phyloP scores from a whole-genome alignment of 2,797 vertebrate genomes.

The Mastacembelus armatus region DNA sequence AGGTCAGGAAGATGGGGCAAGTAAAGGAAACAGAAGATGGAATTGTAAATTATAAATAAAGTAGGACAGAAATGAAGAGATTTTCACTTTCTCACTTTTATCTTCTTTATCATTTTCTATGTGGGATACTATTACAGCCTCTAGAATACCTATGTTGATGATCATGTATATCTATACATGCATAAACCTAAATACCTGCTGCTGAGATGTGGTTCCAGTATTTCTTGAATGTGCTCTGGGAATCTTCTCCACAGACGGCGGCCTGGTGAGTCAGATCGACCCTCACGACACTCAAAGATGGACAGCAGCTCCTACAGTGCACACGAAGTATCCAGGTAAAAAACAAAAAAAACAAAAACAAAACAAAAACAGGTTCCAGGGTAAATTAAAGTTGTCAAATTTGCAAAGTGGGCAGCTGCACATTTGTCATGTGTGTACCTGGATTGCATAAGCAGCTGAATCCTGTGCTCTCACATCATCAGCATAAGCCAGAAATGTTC shows the following conservation, averaged over 20 bases:
- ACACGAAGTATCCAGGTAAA: neutral
- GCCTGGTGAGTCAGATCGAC: conserved; percentile 86
- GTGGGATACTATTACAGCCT: neutral
- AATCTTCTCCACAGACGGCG: conserved; percentile 95
- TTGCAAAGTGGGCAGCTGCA: neutral
- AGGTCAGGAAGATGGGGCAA: neutral
- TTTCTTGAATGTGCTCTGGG: conserved; percentile 97
- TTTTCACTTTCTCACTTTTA: too few relatives aligned
- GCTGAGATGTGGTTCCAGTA: conserved; percentile 96
- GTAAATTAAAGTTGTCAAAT: neutral
- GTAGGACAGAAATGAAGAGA: fast-evolving
- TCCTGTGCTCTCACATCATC: conserved; percentile 97
- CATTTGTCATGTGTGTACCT: conserved; percentile 78
- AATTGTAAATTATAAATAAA: neutral
- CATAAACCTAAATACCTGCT: conserved; percentile 89
- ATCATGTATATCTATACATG: too few relatives aligned
- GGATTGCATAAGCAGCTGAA: conserved; percentile 96
- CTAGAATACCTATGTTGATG: too few relatives aligned
- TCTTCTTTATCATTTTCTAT: too few relatives aligned
- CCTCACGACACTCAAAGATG: conserved; percentile 93
- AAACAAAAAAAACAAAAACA: neutral
- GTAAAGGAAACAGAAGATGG: neutral
- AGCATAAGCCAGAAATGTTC: conserved; percentile 95
- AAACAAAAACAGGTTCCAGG: neutral
- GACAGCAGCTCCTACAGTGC: conserved; percentile 90